A percentile compares a stretch with the other conserved stretches of the same genome.
These are phyloP conservation scores for Scalopus aquaticus DNA, from an alignment of 2,113 vertebrate species.

Conservation along the genomic window DNA sequence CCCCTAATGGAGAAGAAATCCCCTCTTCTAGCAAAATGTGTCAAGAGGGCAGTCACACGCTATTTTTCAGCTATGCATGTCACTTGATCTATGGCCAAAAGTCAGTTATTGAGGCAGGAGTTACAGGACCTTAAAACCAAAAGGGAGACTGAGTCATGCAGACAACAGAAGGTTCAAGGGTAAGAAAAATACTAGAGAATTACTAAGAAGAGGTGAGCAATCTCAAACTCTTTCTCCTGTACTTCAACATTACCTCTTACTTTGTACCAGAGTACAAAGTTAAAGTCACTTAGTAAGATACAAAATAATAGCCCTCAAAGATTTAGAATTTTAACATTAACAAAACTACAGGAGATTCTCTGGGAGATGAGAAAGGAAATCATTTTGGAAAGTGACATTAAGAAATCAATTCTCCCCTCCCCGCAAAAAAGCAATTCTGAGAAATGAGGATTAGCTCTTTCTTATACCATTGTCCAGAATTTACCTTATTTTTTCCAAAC, in stretches of 20 bases:
- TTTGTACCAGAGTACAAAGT: background rate
- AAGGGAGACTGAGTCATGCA: conserved; percentile 66
- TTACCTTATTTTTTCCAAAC: background rate
- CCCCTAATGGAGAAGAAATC: background rate
- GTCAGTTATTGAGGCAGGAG: conserved; percentile 53
- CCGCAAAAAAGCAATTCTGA: no score
- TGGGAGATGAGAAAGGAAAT: background rate
- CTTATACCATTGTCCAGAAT: background rate
- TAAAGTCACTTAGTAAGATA: conserved; percentile 11
- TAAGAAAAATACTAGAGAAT: background rate
- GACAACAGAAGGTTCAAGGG: background rate
- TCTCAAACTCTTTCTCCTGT: background rate
- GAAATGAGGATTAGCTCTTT: background rate
- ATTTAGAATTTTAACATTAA: conserved; percentile 24
- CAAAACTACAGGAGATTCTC: background rate
- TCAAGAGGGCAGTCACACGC: conserved; percentile 1
- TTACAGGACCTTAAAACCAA: conserved; percentile 38
- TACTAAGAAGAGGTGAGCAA: conserved; percentile 23
- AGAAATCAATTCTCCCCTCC: conserved; percentile 34
- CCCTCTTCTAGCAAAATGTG: conserved; percentile 15
- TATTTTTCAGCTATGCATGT: conserved; percentile 40
- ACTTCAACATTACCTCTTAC: background rate
- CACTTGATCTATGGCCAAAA: conserved; percentile 34
- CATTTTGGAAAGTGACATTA: conserved; percentile 52
- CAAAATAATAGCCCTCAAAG: background rate